Evolutionary conservation across 2,113 vertebrate species (phyloP).

Genomic region (Tinamus guttatus): DNA sequence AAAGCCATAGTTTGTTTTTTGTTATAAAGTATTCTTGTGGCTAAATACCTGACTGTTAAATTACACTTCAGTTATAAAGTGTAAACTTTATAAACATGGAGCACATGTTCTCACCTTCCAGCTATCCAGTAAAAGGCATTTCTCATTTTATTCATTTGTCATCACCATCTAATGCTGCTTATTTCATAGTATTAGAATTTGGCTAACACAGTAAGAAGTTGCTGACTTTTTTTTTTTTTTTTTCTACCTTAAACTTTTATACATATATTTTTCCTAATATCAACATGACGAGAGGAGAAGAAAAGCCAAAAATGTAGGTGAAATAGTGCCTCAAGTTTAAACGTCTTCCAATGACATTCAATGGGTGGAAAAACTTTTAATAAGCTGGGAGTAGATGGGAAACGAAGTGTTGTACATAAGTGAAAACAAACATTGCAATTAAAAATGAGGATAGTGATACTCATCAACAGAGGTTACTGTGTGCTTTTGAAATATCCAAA

Average conservation of each 20-base stretch:
- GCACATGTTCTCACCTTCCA: background rate
- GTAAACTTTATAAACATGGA: background rate
- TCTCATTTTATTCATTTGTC: background rate
- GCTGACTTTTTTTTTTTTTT: background rate
- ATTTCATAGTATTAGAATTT: background rate
- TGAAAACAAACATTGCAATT: background rate
- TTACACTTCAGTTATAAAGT: accelerated
- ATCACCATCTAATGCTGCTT: background rate
- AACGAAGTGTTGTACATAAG: background rate
- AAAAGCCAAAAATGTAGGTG: no score
- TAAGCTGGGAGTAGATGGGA: background rate
- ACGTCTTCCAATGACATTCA: background rate
- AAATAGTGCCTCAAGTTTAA: background rate
- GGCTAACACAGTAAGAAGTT: background rate
- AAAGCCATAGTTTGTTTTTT: background rate
- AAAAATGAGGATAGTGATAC: background rate
- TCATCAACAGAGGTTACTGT: background rate
- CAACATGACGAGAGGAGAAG: background rate
- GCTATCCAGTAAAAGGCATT: background rate
- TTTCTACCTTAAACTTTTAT: no score
- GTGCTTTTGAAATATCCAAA: background rate
- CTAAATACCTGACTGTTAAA: background rate
- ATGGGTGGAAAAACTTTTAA: background rate
- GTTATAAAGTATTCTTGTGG: background rate
- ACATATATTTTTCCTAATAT: no score